Evolutionary conservation across 2,888 invertebrate genomes (phyloP), one percentile per base, ranked within the genome.

Genomic region (Pedicia rivosa): DNA sequence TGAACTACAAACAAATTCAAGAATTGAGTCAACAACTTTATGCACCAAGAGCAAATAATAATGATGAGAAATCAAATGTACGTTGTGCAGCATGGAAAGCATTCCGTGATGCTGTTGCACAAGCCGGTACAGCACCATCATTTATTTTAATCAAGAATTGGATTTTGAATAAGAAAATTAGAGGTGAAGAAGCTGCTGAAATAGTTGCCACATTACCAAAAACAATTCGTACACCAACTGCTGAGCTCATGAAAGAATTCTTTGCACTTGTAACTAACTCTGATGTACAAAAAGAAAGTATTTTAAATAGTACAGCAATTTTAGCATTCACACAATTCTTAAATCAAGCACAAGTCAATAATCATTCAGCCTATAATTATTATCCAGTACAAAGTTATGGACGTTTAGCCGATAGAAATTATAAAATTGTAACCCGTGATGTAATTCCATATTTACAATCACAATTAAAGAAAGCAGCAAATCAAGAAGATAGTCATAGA

Each of bases 81-180:
- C 19, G 20, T 13, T 20, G 63, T 44, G 20, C 39, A 4, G 15
- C 26, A 5, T 77, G 75, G 74, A 64, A 59, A 53, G 65, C 69
- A 10, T 72, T 65, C 57, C 70, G 75, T 31, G 79, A 78, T 47
- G 74, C 74, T 19, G 64, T 77, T 3, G 64, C 68, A 9, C 68
- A 76, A 55, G 63, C 72, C 16, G 80, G 79, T 37, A 78, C 78
- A n/a, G 67, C 70, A 31, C 77, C 79, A 2, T 73, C 78, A 32
- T 66, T 77, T 45, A 50, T 68, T 37, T 64, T 64, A 44, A 66
- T 79, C 46, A 66, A 67, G 47, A 53, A 66, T n/a, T 73, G 70
- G 72, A 71, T 78, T 39, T 51, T 64, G 43, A 62, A 51, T 35
- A 61, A 62, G 33, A 67, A 70, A 51, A 55, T 78, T 13, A 44